Conservation (phyloP, 1,140 invertebrate genomes). For the Homarus americanus region DNA sequence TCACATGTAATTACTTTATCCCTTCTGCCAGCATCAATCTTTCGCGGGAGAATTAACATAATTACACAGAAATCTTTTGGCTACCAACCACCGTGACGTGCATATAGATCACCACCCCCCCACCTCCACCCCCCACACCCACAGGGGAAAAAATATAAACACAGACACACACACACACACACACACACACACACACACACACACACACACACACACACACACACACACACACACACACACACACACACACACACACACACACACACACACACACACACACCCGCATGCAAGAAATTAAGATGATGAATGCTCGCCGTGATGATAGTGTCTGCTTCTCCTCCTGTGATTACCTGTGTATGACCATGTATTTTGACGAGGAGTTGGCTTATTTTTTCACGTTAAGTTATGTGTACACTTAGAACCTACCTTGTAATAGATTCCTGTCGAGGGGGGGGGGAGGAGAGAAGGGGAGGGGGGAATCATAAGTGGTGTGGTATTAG, state of each 20-base stretch:
- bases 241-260: too few species aligned
- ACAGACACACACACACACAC: too few species aligned
- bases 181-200: too few species aligned
- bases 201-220: too few species aligned
- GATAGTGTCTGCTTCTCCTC: neutral
- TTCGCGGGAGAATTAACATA: constrained; percentile 32
- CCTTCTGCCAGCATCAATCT: constrained; percentile 25
- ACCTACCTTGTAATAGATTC: constrained; percentile 2
- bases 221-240: too few species aligned
- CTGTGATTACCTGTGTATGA: neutral
- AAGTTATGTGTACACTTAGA: neutral
- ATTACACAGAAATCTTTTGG: constrained; percentile 43
- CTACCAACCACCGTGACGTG: neutral
- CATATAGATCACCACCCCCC: neutral
- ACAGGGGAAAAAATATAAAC: neutral
- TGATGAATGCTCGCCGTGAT: constrained; percentile 1
- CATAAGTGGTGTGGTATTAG: too few species aligned
- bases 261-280: too few species aligned
- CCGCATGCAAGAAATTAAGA: neutral
- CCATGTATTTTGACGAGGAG: neutral
- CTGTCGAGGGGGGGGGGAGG: neutral
- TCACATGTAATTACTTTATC: constrained; percentile 54
- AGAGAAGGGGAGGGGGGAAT: too few species aligned
- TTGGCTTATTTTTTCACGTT: neutral
- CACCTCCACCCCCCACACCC: neutral